These are phyloP conservation scores for Apteryx owenii DNA, from an alignment of 2,113 vertebrate genomes.

Conservation along the genomic window DNA sequence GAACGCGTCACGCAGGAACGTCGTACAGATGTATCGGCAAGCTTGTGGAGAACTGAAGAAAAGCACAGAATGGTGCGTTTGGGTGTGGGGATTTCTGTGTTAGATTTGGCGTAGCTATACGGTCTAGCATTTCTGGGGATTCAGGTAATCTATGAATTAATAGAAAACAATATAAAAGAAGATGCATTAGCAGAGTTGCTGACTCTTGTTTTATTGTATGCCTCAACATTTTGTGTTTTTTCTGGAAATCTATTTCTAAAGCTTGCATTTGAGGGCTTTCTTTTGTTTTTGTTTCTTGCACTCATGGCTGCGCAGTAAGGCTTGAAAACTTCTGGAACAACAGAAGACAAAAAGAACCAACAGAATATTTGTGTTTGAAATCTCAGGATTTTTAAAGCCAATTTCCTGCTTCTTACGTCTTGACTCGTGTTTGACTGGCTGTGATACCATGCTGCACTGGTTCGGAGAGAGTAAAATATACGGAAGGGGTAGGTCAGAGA, in stretches of 20 bases:
- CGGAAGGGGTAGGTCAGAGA: background rate
- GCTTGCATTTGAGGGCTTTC: background rate
- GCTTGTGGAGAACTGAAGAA: background rate
- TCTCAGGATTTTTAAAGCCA: background rate
- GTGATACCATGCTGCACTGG: background rate
- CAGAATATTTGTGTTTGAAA: background rate
- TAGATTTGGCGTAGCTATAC: background rate
- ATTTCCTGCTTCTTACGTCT: background rate
- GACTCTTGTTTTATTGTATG: background rate
- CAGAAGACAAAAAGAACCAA: background rate
- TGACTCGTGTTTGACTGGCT: background rate
- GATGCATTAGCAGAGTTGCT: background rate
- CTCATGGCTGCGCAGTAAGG: background rate
- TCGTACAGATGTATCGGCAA: rapidly evolving
- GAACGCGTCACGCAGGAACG: rapidly evolving
- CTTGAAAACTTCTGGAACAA: background rate
- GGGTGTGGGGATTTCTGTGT: background rate
- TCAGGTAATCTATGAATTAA: background rate
- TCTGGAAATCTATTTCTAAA: background rate
- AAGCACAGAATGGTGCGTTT: rapidly evolving
- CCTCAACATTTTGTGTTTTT: background rate
- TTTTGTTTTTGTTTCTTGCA: background rate
- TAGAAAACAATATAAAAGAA: background rate
- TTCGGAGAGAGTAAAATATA: background rate
- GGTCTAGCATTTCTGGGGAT: too few species aligned